phyloP scores from a whole-genome alignment of 1,140 invertebrate species.

The Microplitis demolitor region DNA sequence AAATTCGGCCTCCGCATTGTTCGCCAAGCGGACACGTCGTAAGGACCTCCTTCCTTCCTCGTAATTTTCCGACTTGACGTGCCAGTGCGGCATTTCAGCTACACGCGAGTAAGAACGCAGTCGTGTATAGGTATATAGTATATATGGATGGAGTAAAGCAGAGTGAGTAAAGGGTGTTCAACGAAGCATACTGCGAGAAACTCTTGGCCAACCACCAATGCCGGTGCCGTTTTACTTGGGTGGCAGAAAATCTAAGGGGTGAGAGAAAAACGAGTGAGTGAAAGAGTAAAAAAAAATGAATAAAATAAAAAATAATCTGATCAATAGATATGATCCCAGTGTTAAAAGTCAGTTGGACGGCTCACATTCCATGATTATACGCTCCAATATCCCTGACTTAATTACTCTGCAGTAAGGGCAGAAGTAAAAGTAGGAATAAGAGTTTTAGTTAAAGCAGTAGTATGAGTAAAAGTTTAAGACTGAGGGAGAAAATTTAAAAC shows the following conservation, averaged over 20 bases:
- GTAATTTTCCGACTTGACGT: slow-evolving; percentile 11
- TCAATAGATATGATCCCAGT: slow-evolving; percentile 3
- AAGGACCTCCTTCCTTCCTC: slow-evolving; percentile 3
- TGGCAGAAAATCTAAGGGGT: neutral
- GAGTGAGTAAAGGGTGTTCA: slow-evolving; percentile 6
- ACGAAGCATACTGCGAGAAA: neutral
- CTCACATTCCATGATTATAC: slow-evolving; percentile 10
- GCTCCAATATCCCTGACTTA: neutral
- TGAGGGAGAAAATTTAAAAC: neutral
- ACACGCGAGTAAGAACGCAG: neutral
- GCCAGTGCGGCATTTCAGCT: neutral
- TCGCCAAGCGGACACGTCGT: neutral
- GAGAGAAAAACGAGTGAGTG: neutral
- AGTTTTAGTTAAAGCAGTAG: neutral
- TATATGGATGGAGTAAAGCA: neutral
- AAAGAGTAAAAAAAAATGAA: neutral
- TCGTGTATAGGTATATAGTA: too few relatives aligned
- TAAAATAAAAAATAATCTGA: neutral
- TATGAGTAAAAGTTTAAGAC: neutral
- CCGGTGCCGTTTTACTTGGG: neutral
- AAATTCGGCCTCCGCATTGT: slow-evolving; percentile 11
- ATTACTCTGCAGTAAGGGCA: neutral
- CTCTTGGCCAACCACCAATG: neutral
- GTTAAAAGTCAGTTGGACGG: slow-evolving; percentile 10
- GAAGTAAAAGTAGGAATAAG: neutral